Base-by-base conservation (phyloP, 1,140 invertebrate species). In the Procambarus virginalis region DNA sequence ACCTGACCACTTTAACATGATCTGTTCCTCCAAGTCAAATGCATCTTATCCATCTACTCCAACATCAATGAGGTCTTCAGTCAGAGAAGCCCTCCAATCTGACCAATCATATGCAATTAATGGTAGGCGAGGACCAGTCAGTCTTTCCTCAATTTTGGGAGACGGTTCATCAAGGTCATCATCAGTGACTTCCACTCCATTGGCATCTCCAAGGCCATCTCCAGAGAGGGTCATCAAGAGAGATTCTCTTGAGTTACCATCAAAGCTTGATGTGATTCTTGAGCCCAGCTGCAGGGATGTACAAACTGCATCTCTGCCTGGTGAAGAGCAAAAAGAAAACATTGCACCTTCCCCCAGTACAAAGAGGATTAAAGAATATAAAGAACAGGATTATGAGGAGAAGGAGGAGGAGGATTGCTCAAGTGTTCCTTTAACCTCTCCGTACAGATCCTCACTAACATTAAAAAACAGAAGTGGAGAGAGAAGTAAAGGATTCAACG, bases 141-240 rank as follows among this genome's bases (percentile, higher is more conserved):
- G 85, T 81, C 85, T 92, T 9, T 87, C 89, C n/a, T 86, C 85
- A 51, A 92, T 92, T 34, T 73, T 92, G 14, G 86, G 91, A 0
- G 91, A 92, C 46, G 68, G 55, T 34, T 85, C 88, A 3, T 91
- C 91, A 4, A 76, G 85, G 70, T 92, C 91, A 3, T 86, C 88
- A 4, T 92, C 91, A 4, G 55, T 78, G 8, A 45, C 76, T 46
- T 90, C 91, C 17, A 88, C 91, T 9, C 91, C 91, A 0, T n/a
- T 90, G 34, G 77, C 86, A 20, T 90, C 91, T 51, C 91, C 91
- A 10, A 82, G 91, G 55, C 46, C 84, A 45, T 79, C 82, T 34
- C 88, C 89, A 49, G 89, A 92, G 51, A 55, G 87, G n/a, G 55
- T 89, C 12, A 55, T 89, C 6, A 80, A 77, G 48, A 82, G 68